Evolutionary conservation across 64 coral and sea anemone genomes (phyloP), one percentile per base, ranked within the genome.

Genomic region (Dendrophyllia cribrosa): DNA sequence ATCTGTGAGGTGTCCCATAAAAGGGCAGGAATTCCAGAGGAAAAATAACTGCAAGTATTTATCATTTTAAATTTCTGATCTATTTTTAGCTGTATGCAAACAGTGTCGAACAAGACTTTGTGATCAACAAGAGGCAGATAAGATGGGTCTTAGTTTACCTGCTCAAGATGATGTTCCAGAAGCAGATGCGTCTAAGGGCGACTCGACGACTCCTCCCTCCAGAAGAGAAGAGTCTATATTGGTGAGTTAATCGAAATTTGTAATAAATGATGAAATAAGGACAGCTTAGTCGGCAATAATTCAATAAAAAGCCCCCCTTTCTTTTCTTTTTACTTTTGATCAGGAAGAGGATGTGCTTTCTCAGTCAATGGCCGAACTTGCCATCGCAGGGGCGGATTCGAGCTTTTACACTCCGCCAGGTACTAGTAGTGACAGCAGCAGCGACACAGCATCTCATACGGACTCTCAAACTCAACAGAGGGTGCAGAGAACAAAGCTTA

Each of bases 61-160:
- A 59, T 59, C 15, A 59, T 59, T 59, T 8, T 59, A 11, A 15
- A 11, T 59, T 59, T 15, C 58, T n/a, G n/a, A 59, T 59, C 15
- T 59, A 11, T 8, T 34, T 46, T 9, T 78, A 51, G 46, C 75
- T 21, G 48, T 78, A 3, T 78, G 75, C 48, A 78, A 53, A 78
- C 48, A 53, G 19, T 78, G 75, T 22, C 26, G 75, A 49, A 51
- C 75, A 51, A 78, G 58, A 53, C 75, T 78, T 46, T 17, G 46
- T 47, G 14, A 50, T 17, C 22, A 51, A 44, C 20, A 51, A 50
- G 75, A 17, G 1, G 19, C 21, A 78, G 75, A 78, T n/a, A 51
- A 20, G 48, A 78, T 78, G 48, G 55, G 9, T 53, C 48, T 52
- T 21, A 14, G 24, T 6, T 53, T 78, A n/a, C 14, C 75, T 53